Percentiles rank a stretch among this genome's conserved stretches.
These are phyloP conservation scores for Microplitis demolitor DNA, from an alignment of 1,140 invertebrate species.

Conservation along the genomic window DNA sequence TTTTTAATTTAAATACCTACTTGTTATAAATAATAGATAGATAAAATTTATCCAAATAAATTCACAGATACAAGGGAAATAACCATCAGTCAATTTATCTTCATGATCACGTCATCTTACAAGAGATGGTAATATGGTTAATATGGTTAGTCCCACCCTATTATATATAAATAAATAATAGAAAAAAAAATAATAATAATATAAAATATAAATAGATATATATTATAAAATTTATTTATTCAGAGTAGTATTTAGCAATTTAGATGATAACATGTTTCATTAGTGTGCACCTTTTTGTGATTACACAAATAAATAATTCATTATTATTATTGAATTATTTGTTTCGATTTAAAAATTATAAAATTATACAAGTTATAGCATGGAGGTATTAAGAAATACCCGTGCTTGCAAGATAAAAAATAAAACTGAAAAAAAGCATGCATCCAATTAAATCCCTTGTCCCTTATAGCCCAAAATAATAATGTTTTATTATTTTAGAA, in stretches of 20 bases:
- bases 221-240: not conserved
- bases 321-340: too few species aligned
- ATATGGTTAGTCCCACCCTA: not conserved
- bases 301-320: not conserved
- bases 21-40: not conserved
- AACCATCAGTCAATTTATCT: not conserved
- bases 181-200: too few species aligned
- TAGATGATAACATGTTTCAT: not conserved
- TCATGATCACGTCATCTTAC: not conserved
- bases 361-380: not conserved
- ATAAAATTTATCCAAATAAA: slow-evolving; percentile 3
- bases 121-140: not conserved
- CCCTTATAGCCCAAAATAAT: not conserved
- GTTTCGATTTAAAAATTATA: not conserved
- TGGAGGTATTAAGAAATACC: slow-evolving; percentile 22
- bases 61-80: not conserved
- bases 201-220: too few species aligned
- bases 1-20: not conserved
- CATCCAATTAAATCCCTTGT: too few species aligned
- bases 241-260: slow-evolving; percentile 1
- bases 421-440: too few species aligned
- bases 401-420: not conserved
- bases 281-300: slow-evolving; percentile 2
- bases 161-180: not conserved
- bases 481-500: not conserved